A percentile compares a stretch with the other conserved stretches of the same genome.
Evolutionary conservation across 1,140 invertebrate genomes (phyloP).

Genomic region (Drosophila pseudoobscura): DNA sequence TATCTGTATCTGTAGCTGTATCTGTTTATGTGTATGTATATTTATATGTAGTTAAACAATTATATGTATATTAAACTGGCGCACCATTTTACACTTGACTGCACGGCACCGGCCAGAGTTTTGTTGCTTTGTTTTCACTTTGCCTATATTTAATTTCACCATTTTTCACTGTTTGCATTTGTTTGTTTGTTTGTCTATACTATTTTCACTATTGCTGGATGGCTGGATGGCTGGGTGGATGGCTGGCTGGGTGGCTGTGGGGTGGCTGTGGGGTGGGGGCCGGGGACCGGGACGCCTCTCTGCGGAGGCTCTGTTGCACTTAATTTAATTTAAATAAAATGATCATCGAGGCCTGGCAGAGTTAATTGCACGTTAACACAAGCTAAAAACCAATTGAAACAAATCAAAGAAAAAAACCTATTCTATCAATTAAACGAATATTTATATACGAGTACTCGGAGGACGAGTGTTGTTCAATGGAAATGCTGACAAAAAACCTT

Average conservation of each 20-base stretch:
- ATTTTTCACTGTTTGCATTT: slow-evolving; percentile 81
- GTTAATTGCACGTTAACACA: slow-evolving; percentile 72
- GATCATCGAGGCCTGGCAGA: slow-evolving; percentile 42
- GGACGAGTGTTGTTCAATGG: neutral
- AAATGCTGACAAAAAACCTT: slow-evolving; percentile 1
- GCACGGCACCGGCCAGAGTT: slow-evolving; percentile 58
- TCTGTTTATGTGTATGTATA: slow-evolving; percentile 38
- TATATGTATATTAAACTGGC: slow-evolving; percentile 66
- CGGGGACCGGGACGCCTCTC: no score
- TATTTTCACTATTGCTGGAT: slow-evolving; percentile 74
- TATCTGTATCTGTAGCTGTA: slow-evolving; percentile 40
- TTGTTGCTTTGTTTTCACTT: slow-evolving; percentile 57
- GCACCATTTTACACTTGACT: slow-evolving; percentile 78
- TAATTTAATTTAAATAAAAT: slow-evolving; percentile 76
- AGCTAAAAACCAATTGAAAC: slow-evolving; percentile 45
- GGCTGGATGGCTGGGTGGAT: slow-evolving; percentile 48
- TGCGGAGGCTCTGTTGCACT: slow-evolving; percentile 51
- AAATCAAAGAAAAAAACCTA: slow-evolving; percentile 27
- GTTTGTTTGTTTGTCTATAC: slow-evolving; percentile 70
- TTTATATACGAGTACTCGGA: neutral
- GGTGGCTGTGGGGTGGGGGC: no score
- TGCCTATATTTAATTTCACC: slow-evolving; percentile 81
- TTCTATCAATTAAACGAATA: slow-evolving; percentile 14
- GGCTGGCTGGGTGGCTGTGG: slow-evolving; percentile 45
- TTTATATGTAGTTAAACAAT: slow-evolving; percentile 66